A percentile compares a stretch with the other conserved stretches of the same genome.
phyloP scores from a whole-genome alignment of 2,888 invertebrate genomes.

The Oscheius sp. region DNA sequence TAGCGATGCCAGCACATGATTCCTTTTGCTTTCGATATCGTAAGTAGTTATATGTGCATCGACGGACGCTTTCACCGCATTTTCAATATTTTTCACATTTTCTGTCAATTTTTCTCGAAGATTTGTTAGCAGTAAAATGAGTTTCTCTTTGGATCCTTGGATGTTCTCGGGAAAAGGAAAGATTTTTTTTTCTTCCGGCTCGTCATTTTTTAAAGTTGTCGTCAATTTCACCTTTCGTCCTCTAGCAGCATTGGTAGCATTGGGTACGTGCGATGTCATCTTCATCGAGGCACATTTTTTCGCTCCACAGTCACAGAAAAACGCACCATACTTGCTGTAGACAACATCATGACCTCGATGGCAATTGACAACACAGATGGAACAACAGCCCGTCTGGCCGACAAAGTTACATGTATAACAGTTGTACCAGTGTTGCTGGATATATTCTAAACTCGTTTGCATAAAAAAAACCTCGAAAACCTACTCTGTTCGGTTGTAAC shows the following conservation, averaged over 20 bases:
- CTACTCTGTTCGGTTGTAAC: not conserved
- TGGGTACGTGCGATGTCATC: constrained; percentile 25
- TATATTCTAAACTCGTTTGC: constrained; percentile 83
- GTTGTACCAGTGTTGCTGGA: constrained; percentile 90
- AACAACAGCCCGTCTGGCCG: constrained; percentile 96
- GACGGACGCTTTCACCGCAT: constrained; percentile 27
- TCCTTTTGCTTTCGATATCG: constrained; percentile 30
- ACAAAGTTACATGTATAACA: constrained; percentile 99
- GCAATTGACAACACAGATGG: constrained; percentile 94
- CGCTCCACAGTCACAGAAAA: constrained; percentile 98
- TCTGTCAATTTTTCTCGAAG: not conserved
- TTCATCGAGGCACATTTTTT: constrained; percentile 34
- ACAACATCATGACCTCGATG: constrained; percentile 87
- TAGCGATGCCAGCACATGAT: constrained; percentile 27
- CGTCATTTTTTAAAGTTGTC: constrained; percentile 9
- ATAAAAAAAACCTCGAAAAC: not conserved
- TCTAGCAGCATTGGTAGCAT: constrained; percentile 33
- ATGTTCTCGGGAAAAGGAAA: constrained; percentile 2
- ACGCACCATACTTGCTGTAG: constrained; percentile 89
- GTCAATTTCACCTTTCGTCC: constrained; percentile 31
- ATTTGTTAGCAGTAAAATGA: not conserved
- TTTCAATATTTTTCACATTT: constrained; percentile 7
- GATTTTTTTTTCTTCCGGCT: not conserved
- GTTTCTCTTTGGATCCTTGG: not conserved
- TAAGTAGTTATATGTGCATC: constrained; percentile 35